These are phyloP conservation scores for Dicerorhinus sumatrensis DNA, from an alignment of 2,113 vertebrate species.

Conservation along the genomic window DNA sequence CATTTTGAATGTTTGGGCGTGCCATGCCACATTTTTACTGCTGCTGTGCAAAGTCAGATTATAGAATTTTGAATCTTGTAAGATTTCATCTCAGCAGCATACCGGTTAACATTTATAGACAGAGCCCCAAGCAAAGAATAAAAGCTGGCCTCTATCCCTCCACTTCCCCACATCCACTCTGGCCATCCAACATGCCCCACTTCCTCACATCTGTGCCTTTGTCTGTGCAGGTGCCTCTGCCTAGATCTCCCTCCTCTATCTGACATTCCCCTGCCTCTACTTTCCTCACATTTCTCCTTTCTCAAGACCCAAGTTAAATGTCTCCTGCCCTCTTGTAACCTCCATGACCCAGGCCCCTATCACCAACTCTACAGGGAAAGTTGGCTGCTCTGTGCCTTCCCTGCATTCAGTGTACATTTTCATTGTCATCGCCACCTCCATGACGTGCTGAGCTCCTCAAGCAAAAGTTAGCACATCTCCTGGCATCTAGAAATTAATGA, in stretches of 20 bases:
- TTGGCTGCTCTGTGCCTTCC: neutral
- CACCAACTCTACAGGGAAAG: accelerated
- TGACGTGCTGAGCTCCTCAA: neutral
- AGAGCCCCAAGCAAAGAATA: neutral
- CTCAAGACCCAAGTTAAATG: neutral
- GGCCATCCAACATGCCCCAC: accelerated
- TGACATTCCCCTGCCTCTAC: neutral
- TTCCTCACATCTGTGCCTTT: no score
- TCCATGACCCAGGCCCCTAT: neutral
- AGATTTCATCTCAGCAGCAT: constrained; percentile 12
- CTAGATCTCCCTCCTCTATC: no score
- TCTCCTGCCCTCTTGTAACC: neutral
- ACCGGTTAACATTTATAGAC: neutral
- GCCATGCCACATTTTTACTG: neutral
- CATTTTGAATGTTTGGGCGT: constrained; percentile 45
- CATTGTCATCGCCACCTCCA: no score
- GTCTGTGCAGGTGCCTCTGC: accelerated
- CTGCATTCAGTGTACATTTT: neutral
- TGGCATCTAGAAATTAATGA: neutral
- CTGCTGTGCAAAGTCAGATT: constrained; percentile 34
- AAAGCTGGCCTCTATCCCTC: neutral
- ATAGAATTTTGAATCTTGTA: constrained; percentile 17
- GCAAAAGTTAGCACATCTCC: neutral
- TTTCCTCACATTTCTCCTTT: neutral
- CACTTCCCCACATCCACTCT: neutral